A percentile compares a stretch with the other conserved stretches of the same genome.
Evolutionary conservation across 92 coral and sea anemone species (phyloP).

Genomic region (Parazoanthus atlanticus): DNA sequence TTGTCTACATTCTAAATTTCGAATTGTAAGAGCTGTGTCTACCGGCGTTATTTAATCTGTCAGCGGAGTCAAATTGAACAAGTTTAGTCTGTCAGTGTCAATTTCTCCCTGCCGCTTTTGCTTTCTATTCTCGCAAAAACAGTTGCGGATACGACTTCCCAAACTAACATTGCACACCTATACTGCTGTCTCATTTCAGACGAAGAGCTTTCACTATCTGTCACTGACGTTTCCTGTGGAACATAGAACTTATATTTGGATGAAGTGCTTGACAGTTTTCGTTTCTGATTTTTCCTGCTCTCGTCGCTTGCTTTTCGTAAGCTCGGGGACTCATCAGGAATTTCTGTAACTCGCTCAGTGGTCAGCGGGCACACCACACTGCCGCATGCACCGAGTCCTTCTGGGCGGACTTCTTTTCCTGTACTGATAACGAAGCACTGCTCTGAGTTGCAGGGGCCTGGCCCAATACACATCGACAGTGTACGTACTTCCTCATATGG

Average conservation of each 20-base stretch:
- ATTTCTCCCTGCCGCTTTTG: slow-evolving; percentile 68
- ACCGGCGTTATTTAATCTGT: too few species aligned
- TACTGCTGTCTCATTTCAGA: slow-evolving; percentile 27
- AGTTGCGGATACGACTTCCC: slow-evolving; percentile 75
- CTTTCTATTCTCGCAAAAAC: slow-evolving; percentile 74
- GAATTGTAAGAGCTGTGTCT: too few species aligned
- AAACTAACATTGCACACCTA: slow-evolving; percentile 75
- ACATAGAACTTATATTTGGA: slow-evolving; percentile 25
- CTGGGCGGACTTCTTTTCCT: slow-evolving; percentile 74
- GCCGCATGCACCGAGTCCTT: slow-evolving; percentile 75
- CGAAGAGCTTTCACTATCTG: slow-evolving; percentile 19
- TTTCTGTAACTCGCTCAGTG: slow-evolving; percentile 70
- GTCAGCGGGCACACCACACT: slow-evolving; percentile 75
- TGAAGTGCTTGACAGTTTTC: slow-evolving; percentile 6
- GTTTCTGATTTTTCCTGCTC: slow-evolving; percentile 15
- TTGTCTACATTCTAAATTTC: too few species aligned
- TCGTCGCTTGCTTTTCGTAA: slow-evolving; percentile 34
- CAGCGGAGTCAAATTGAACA: too few species aligned
- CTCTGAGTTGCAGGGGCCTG: slow-evolving; percentile 92
- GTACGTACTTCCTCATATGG: slow-evolving; percentile 88
- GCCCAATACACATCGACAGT: slow-evolving; percentile 72
- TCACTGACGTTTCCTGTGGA: slow-evolving; percentile 16
- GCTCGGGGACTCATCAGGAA: slow-evolving; percentile 45
- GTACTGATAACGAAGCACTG: slow-evolving; percentile 87
- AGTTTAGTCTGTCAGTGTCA: not conserved